Evolutionary conservation across 2,888 invertebrate species (phyloP).

Genomic region (Diarsia mendica): DNA sequence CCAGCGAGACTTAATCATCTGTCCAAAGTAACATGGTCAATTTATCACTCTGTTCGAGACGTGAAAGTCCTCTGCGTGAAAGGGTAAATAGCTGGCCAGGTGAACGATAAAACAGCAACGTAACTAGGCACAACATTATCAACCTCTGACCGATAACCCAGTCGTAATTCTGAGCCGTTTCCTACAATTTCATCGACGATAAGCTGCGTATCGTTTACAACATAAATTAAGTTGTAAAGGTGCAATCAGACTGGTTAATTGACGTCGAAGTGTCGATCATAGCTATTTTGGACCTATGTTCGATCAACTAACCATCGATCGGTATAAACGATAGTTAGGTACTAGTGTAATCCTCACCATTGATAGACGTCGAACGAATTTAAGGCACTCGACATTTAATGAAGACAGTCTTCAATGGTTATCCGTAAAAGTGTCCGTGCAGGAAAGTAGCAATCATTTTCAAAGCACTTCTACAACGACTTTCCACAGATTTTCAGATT

Average conservation of each 20-base stretch:
- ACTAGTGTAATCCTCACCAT: not conserved
- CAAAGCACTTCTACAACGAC: too few species aligned
- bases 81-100: constrained; percentile 18
- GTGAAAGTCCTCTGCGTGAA: constrained; percentile 38
- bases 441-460: not conserved
- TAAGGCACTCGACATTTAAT: too few species aligned
- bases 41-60: constrained; percentile 5
- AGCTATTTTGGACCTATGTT: too few species aligned
- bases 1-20: not conserved
- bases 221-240: constrained; percentile 39
- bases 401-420: too few species aligned
- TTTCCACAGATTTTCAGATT: too few species aligned
- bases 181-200: constrained; percentile 28
- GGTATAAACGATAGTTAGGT: too few species aligned
- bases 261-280: not conserved
- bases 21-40: constrained; percentile 3
- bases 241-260: not conserved
- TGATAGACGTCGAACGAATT: too few species aligned
- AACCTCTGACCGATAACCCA: constrained; percentile 41
- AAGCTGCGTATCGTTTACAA: constrained; percentile 19
- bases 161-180: constrained; percentile 28
- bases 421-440: too few species aligned
- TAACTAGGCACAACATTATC: constrained; percentile 1
- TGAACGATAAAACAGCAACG: not conserved
- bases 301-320: too few species aligned